Percentiles rank a stretch among this genome's conserved stretches.
Evolutionary conservation across 2,113 vertebrate genomes (phyloP).

Genomic region (Ancistrus triradiatus): DNA sequence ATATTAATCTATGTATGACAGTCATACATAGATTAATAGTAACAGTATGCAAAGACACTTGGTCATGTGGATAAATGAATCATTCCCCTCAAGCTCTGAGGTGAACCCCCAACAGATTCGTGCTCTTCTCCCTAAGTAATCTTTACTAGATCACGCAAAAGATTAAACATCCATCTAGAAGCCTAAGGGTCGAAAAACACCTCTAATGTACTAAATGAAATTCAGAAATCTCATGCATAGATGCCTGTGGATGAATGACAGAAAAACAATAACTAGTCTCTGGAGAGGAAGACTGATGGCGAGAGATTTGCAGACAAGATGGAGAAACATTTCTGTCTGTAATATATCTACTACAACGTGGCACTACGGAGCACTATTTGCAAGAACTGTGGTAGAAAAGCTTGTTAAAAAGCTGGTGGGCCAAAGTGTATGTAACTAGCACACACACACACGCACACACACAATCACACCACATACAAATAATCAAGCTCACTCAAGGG

Average conservation of each 20-base stretch:
- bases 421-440: not conserved
- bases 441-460: not conserved
- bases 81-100: too few relatives aligned
- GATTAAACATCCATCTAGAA: too few relatives aligned
- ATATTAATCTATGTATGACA: too few relatives aligned
- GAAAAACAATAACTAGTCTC: conserved; percentile 23
- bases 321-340: conserved; percentile 5
- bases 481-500: conserved; percentile 48
- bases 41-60: too few relatives aligned
- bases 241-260: conserved; percentile 20
- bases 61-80: too few relatives aligned
- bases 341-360: conserved; percentile 3
- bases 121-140: too few relatives aligned
- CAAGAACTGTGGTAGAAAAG: not conserved
- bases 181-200: too few relatives aligned
- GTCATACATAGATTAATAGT: too few relatives aligned
- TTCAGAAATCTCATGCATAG: conserved; percentile 10
- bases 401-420: conserved; percentile 15
- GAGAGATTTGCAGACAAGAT: not conserved
- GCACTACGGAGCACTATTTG: not conserved
- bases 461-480: conserved; percentile 32
- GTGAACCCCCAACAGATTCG: too few relatives aligned
- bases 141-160: too few relatives aligned
- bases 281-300: not conserved
- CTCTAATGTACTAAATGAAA: too few relatives aligned